Conservation (phyloP, 2,888 invertebrate species). For the Yponomeuta sedellus region DNA sequence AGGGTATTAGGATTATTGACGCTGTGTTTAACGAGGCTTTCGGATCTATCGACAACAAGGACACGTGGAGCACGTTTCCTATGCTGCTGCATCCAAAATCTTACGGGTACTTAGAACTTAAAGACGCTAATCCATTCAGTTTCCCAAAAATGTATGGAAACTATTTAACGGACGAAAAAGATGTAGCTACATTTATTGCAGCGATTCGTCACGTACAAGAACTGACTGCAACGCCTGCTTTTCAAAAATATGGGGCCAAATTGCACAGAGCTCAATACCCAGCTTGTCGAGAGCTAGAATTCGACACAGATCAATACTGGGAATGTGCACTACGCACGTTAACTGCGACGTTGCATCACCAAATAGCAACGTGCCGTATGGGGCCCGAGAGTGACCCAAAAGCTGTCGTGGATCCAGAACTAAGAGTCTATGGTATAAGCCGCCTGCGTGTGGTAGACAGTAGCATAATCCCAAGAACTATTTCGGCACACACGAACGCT, state of each 20-base stretch:
- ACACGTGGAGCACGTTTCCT: constrained; percentile 79
- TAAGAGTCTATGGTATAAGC: constrained; percentile 78
- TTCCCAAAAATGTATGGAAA: constrained; percentile 88
- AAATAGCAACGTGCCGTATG: constrained; percentile 84
- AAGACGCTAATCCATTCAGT: constrained; percentile 82
- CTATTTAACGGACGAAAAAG: constrained; percentile 81
- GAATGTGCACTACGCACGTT: constrained; percentile 79
- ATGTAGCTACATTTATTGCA: constrained; percentile 77
- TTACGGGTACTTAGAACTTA: constrained; percentile 80
- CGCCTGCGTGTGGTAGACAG: constrained; percentile 81
- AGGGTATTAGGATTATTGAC: constrained; percentile 74
- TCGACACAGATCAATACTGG: constrained; percentile 82
- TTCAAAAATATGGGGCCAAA: constrained; percentile 74
- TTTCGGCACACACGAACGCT: constrained; percentile 82
- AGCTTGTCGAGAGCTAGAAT: constrained; percentile 62
- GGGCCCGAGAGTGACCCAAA: constrained; percentile 77
- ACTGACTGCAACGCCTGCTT: constrained; percentile 74
- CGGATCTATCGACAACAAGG: constrained; percentile 70
- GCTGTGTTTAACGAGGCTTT: constrained; percentile 75
- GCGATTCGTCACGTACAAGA: constrained; percentile 79
- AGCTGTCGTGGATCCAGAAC: constrained; percentile 79
- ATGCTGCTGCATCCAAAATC: constrained; percentile 86
- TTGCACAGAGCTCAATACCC: constrained; percentile 70
- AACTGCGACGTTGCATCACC: constrained; percentile 80
- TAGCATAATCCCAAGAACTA: constrained; percentile 79